A percentile compares a stretch with the other conserved stretches of the same genome.
phyloP scores from a whole-genome alignment of 2,797 vertebrate species.

The Mormyrus proboscirostris region DNA sequence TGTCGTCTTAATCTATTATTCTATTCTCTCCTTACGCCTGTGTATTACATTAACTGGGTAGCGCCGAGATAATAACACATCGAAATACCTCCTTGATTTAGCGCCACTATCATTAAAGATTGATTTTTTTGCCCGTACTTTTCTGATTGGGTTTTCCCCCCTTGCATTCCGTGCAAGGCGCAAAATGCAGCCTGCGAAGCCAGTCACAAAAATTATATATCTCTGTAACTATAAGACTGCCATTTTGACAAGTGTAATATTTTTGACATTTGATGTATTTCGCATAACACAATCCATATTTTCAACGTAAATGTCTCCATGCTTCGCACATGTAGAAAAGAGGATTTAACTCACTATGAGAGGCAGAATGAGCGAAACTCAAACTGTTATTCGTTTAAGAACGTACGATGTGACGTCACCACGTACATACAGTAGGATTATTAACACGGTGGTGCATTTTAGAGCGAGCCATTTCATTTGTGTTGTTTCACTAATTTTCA shows the following conservation, averaged over 20 bases:
- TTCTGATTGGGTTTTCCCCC: not conserved
- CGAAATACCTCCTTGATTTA: not conserved
- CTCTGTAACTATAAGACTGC: not conserved
- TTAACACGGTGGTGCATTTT: not conserved
- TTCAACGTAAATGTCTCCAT: not conserved
- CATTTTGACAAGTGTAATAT: conserved; percentile 1
- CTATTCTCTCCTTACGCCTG: not conserved
- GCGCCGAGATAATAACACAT: not conserved
- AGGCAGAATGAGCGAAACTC: not conserved
- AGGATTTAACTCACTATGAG: not conserved
- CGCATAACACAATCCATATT: not conserved
- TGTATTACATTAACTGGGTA: conserved; percentile 6
- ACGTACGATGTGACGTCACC: not conserved
- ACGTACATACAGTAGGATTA: not conserved
- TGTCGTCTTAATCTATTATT: conserved; percentile 13
- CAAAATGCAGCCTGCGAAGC: not conserved
- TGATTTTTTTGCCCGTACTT: conserved; percentile 4
- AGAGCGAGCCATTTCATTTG: not conserved
- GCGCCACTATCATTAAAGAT: conserved; percentile 11
- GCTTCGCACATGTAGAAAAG: not conserved
- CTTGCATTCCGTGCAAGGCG: not conserved
- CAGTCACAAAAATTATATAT: not conserved
- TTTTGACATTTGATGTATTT: not conserved
- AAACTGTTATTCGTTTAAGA: not conserved
- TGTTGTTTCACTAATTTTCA: not conserved